phyloP scores from a whole-genome alignment of 2,888 invertebrate genomes.

The Coleophora flavipennella region DNA sequence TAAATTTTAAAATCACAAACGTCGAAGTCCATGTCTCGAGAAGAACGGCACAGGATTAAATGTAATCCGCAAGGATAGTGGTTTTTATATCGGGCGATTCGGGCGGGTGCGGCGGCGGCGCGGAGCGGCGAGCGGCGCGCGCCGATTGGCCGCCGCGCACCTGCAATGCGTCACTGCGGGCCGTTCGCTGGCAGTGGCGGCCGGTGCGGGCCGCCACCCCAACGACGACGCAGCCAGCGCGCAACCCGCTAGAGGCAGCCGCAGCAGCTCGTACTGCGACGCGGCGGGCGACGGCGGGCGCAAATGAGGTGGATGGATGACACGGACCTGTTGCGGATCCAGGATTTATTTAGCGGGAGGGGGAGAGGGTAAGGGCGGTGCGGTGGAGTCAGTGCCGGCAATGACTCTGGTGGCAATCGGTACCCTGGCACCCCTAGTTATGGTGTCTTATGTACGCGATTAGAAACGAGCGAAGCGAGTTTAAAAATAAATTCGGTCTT shows the following conservation, averaged over 20 bases:
- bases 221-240: constrained; percentile 10
- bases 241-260: constrained; percentile 16
- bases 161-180: constrained; percentile 87
- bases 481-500: too few relatives aligned
- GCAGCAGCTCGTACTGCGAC: too few relatives aligned
- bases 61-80: constrained; percentile 75
- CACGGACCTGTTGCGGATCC: too few relatives aligned
- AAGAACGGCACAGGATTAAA: constrained; percentile 72
- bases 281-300: too few relatives aligned
- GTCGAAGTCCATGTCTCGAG: constrained; percentile 69
- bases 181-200: constrained; percentile 21
- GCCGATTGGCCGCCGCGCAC: constrained; percentile 86
- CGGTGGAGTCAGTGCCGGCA: too few relatives aligned
- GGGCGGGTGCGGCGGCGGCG: too few relatives aligned
- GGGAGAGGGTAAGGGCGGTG: neutral
- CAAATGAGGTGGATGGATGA: too few relatives aligned
- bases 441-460: too few relatives aligned
- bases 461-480: too few relatives aligned
- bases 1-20: constrained; percentile 25
- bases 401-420: too few relatives aligned
- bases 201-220: constrained; percentile 22
- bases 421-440: too few relatives aligned
- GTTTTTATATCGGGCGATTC: constrained; percentile 80
- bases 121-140: constrained; percentile 79
- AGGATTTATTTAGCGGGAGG: neutral